Evolutionary conservation across 2,113 vertebrate species (phyloP).

Genomic region (Rattus norvegicus): DNA sequence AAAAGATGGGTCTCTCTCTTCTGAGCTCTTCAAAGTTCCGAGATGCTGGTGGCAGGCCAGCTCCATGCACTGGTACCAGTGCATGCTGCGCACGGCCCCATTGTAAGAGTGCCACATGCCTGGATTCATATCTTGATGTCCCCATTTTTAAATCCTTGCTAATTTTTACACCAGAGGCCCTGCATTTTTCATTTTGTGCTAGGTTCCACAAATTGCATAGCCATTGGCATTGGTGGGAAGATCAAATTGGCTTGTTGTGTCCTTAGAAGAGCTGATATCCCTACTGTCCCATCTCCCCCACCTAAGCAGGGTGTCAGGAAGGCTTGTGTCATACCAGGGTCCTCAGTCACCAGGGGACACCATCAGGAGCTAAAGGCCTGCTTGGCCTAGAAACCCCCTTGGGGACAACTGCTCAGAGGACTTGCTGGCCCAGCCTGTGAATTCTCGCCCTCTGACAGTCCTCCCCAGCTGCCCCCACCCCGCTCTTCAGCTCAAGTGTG

Average conservation of each 20-base stretch:
- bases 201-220: neutral
- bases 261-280: neutral
- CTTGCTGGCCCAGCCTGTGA: conserved; percentile 50
- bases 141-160: neutral
- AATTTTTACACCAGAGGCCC: neutral
- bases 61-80: neutral
- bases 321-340: neutral
- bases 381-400: conserved; percentile 53
- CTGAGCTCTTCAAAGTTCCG: neutral
- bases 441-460: conserved; percentile 71
- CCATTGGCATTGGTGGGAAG: neutral
- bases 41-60: neutral
- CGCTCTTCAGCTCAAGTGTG: conserved; percentile 66
- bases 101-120: neutral
- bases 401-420: conserved; percentile 45
- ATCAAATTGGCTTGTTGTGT: neutral
- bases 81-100: neutral
- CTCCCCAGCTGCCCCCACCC: conserved; percentile 64
- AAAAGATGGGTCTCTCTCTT: neutral
- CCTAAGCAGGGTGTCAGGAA: neutral
- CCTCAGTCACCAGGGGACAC: neutral
- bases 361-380: conserved; percentile 11
- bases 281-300: neutral
- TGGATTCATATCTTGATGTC: neutral
- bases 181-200: neutral